These are phyloP conservation scores for Timema podura DNA, from an alignment of 2,888 invertebrate species.

Conservation along the genomic window DNA sequence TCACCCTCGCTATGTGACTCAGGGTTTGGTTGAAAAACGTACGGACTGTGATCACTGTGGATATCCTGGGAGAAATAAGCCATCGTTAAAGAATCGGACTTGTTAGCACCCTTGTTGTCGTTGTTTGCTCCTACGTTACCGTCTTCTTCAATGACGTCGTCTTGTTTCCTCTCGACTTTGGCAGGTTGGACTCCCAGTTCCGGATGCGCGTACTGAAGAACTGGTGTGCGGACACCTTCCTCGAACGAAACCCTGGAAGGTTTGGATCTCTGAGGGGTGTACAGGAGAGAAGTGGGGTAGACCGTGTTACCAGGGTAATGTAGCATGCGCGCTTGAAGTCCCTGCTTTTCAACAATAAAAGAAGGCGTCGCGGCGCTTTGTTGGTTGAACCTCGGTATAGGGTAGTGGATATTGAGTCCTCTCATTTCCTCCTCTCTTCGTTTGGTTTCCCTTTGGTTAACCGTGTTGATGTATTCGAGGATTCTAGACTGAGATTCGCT, in stretches of 20 bases:
- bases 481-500: constrained; percentile 19
- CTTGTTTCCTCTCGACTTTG: constrained; percentile 45
- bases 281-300: constrained; percentile 63
- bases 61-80: constrained; percentile 50
- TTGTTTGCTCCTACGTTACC: constrained; percentile 24
- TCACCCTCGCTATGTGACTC: constrained; percentile 26
- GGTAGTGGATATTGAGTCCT: constrained; percentile 24
- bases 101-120: constrained; percentile 21
- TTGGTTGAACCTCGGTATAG: constrained; percentile 18
- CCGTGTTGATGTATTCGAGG: constrained; percentile 27
- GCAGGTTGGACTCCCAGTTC: constrained; percentile 75
- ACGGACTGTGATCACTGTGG: constrained; percentile 57
- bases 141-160: constrained; percentile 39
- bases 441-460: constrained; percentile 24
- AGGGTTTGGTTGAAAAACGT: constrained; percentile 45
- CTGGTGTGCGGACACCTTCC: constrained; percentile 68
- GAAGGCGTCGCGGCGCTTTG: neutral
- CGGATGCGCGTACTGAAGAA: constrained; percentile 75
- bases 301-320: constrained; percentile 58
- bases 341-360: constrained; percentile 42
- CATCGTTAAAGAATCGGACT: constrained; percentile 27
- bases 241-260: constrained; percentile 53
- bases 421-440: constrained; percentile 14
- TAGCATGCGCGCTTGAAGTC: constrained; percentile 67
- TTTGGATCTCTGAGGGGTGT: constrained; percentile 57